These are phyloP conservation scores for Conchocele bisecta DNA, from an alignment of 2,888 invertebrate genomes.

Conservation along the genomic window DNA sequence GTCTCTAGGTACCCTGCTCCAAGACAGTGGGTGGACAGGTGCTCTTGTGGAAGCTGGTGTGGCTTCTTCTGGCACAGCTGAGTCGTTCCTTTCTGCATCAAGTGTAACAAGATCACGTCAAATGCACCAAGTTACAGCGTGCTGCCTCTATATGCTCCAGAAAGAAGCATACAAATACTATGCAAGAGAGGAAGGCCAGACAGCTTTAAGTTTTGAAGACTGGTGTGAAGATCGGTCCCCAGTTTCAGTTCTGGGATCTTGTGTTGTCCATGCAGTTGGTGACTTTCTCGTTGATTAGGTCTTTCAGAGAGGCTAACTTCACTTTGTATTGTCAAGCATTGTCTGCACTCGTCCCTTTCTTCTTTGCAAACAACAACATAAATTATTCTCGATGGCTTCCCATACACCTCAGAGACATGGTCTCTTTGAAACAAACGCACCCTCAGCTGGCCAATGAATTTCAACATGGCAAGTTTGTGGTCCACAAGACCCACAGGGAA, in stretches of 20 bases:
- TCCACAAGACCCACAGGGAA: slow-evolving; percentile 51
- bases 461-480: slow-evolving; percentile 52
- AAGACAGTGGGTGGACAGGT: no score
- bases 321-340: slow-evolving; percentile 10
- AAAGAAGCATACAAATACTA: no score
- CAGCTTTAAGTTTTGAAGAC: slow-evolving; percentile 1
- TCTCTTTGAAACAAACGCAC: slow-evolving; percentile 46
- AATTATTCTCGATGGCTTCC: slow-evolving; percentile 66
- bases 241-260: slow-evolving; percentile 17
- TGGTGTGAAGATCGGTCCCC: slow-evolving; percentile 21
- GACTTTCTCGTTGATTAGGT: not conserved
- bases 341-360: slow-evolving; percentile 46
- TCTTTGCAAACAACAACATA: slow-evolving; percentile 55
- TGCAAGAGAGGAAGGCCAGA: no score
- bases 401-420: slow-evolving; percentile 61
- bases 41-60: no score
- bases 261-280: slow-evolving; percentile 2
- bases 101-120: no score
- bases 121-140: no score
- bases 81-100: no score
- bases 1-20: no score
- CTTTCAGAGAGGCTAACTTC: slow-evolving; percentile 19
- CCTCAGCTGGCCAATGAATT: slow-evolving; percentile 54
- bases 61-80: no score
- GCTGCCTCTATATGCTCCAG: no score